Percentiles rank a stretch among this genome's conserved stretches.
Conservation (phyloP, 2,888 invertebrate species). For the Ischnus inquisitorius region DNA sequence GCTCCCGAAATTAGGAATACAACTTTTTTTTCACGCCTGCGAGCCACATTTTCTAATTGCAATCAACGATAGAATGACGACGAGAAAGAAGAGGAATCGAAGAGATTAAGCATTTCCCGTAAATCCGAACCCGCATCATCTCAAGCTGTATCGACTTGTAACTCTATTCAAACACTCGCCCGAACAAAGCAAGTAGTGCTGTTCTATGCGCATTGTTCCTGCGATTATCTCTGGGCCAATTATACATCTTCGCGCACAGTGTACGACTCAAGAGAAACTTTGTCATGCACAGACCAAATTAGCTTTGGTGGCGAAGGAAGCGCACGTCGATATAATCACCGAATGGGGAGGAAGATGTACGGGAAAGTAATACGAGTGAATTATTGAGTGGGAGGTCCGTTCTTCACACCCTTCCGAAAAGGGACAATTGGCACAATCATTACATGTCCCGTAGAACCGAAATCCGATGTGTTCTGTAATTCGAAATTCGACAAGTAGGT, state of each 20-base stretch:
- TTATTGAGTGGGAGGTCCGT: background rate
- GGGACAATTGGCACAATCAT: background rate
- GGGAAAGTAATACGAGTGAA: background rate
- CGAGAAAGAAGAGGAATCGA: background rate
- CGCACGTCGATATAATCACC: conserved; percentile 5
- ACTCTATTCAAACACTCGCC: background rate
- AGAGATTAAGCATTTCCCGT: background rate
- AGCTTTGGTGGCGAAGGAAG: conserved; percentile 8
- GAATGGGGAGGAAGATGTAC: background rate
- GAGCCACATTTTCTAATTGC: background rate
- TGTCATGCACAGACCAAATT: conserved; percentile 20
- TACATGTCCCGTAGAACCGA: background rate
- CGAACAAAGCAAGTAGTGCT: conserved; percentile 19
- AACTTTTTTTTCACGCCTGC: background rate
- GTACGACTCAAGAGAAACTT: conserved; percentile 41
- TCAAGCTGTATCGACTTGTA: background rate
- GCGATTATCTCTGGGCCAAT: conserved; percentile 24
- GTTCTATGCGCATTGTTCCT: conserved; percentile 23
- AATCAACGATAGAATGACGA: background rate
- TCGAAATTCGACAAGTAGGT: background rate
- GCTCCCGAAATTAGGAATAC: background rate
- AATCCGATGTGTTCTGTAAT: background rate
- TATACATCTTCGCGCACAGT: conserved; percentile 14
- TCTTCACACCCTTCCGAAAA: background rate
- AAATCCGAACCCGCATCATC: conserved; percentile 5